phyloP scores from a whole-genome alignment of 2,113 vertebrate genomes.

The Falco punctatus region DNA sequence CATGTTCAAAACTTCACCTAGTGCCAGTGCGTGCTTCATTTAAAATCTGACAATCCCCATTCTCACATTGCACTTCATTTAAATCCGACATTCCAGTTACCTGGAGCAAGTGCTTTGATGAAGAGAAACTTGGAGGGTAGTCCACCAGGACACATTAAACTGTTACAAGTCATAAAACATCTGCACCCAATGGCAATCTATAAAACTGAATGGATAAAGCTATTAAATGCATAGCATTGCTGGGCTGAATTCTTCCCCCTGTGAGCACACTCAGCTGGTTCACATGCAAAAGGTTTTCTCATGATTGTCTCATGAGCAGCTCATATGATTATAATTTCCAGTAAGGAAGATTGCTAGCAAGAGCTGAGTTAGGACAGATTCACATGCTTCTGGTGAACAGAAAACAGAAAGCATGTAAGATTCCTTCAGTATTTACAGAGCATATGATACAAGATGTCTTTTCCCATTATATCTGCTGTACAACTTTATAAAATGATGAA shows the following conservation, averaged over 20 bases:
- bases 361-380: background rate
- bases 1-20: conserved; percentile 48
- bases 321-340: conserved; percentile 44
- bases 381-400: background rate
- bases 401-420: background rate
- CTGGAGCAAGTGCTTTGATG: conserved; percentile 54
- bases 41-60: conserved; percentile 56
- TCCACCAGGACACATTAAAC: conserved; percentile 70
- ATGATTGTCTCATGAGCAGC: conserved; percentile 13
- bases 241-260: conserved; percentile 29
- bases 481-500: background rate
- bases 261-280: conserved; percentile 40
- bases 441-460: background rate
- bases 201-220: conserved; percentile 72
- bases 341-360: background rate
- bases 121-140: conserved; percentile 61
- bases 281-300: conserved; percentile 13
- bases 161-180: conserved; percentile 73
- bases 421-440: conserved; percentile 8
- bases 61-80: conserved; percentile 48
- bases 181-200: conserved; percentile 61
- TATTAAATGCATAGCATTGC: conserved; percentile 50
- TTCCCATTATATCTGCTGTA: background rate
- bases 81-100: conserved; percentile 61
- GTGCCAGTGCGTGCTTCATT: background rate